Conservation (phyloP, 2,113 vertebrate genomes). For the Lates calcarifer region DNA sequence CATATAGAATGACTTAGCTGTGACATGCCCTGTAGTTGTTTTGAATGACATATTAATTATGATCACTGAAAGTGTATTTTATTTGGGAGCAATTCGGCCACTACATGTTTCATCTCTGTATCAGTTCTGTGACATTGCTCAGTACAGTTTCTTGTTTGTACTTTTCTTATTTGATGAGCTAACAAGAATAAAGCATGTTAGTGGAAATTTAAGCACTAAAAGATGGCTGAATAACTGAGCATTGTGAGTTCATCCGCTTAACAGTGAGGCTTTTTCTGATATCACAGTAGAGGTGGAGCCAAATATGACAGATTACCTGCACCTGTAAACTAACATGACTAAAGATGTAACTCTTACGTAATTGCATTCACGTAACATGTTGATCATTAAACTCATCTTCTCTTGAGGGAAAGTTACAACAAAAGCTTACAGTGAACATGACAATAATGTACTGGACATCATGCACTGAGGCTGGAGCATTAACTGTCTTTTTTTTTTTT, state of each 20-base stretch:
- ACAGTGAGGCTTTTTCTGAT: background rate
- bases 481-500: background rate
- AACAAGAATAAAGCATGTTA: background rate
- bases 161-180: background rate
- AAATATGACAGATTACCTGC: slow-evolving; percentile 11
- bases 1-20: too few species aligned
- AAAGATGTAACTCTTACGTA: slow-evolving; percentile 33
- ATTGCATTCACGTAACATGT: slow-evolving; percentile 42
- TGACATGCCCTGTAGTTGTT: too few species aligned
- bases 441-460: slow-evolving; percentile 21
- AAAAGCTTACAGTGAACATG: slow-evolving; percentile 27
- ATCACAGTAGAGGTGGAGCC: slow-evolving; percentile 7
- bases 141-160: background rate
- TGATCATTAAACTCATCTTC: slow-evolving; percentile 41
- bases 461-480: background rate
- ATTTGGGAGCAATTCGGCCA: background rate
- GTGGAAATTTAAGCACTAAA: background rate
- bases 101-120: background rate
- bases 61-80: background rate
- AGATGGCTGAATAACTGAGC: background rate
- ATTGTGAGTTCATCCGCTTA: background rate
- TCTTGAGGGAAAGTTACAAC: slow-evolving; percentile 27
- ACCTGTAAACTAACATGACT: slow-evolving; percentile 14
- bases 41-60: too few species aligned
- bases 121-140: background rate